Evolutionary conservation across 2,888 invertebrate species (phyloP), one percentile per base, ranked within the genome.

Genomic region (Chrysotoxum bicinctum): DNA sequence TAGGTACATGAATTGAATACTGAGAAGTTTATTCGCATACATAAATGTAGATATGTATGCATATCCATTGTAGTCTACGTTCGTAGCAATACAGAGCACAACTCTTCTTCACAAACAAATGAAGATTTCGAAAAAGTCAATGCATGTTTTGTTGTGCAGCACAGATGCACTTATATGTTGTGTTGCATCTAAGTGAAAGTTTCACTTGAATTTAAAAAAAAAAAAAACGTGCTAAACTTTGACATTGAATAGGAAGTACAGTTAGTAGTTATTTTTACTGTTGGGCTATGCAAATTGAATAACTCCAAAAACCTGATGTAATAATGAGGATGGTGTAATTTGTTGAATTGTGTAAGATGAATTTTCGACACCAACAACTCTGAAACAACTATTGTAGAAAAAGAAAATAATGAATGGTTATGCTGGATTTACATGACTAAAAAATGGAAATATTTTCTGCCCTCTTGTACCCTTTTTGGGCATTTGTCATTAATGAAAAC

Each of bases 171-270:
- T 70, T 60, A 70, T 60, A 70, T 75, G 50, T 62, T 10, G 5
- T 74, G 40, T 52, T 52, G 16, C 62, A 35, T 40, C 45, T 60
- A 16, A 77, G 83, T 78, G 83, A 83, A 78, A 83, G 83, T 80
- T 35, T 62, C 12, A 6, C 26, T 40, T 40, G 10, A 64, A 54
- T 40, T 23, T 60, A 14, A 66, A 56, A 0, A 1, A 21, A 21
- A 50, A 14, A 64, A 62, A 74, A 82, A 60, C 82, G 73, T 82
- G 78, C 40, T 78, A 74, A 83, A 74, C 78, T 83, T 83, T 83
- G 78, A 83, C 73, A 78, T 78, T 83, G 83, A 69, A 74, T 62
- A 26, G 68, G 56, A 70, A 75, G 43, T 19, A 30, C 0, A 1
- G 6, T 50, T 50, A 14, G 32, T 32, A 32, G 16, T 37, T 45